Evolutionary conservation across 2,113 vertebrate species (phyloP).

Genomic region (Cephalopholis sonnerati): DNA sequence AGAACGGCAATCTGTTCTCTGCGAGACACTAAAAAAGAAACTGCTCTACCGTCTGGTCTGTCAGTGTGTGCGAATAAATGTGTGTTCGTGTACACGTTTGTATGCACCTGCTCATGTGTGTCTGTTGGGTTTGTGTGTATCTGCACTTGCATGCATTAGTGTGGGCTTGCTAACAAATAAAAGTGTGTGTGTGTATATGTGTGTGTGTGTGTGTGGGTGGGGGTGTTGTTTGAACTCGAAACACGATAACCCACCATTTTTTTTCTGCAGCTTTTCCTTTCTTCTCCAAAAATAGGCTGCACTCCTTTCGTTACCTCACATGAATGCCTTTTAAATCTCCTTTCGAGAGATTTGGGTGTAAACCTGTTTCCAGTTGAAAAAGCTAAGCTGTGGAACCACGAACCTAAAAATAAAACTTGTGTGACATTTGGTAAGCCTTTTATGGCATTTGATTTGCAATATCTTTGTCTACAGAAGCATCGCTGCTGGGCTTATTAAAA

Average conservation of each 20-base stretch:
- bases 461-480: slow-evolving; percentile 21
- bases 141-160: background rate
- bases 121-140: slow-evolving; percentile 22
- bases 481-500: slow-evolving; percentile 6
- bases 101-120: slow-evolving; percentile 13
- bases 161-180: slow-evolving; percentile 29
- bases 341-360: slow-evolving; percentile 76
- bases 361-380: slow-evolving; percentile 76
- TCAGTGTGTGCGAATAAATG: slow-evolving; percentile 31
- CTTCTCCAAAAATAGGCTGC: slow-evolving; percentile 68
- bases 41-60: slow-evolving; percentile 60
- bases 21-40: slow-evolving; percentile 56
- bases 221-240: slow-evolving; percentile 51
- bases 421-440: slow-evolving; percentile 64
- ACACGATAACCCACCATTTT: slow-evolving; percentile 37
- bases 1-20: slow-evolving; percentile 73
- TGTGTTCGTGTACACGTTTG: background rate
- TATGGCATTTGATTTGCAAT: slow-evolving; percentile 39
- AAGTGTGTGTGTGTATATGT: slow-evolving; percentile 10
- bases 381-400: slow-evolving; percentile 68
- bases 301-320: slow-evolving; percentile 63
- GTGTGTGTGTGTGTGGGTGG: slow-evolving; percentile 4
- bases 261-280: slow-evolving; percentile 53
- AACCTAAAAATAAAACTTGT: slow-evolving; percentile 72
- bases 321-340: slow-evolving; percentile 75